Base-by-base conservation (phyloP, 2,888 invertebrate species). In the Polydrusus pterygomalis region DNA sequence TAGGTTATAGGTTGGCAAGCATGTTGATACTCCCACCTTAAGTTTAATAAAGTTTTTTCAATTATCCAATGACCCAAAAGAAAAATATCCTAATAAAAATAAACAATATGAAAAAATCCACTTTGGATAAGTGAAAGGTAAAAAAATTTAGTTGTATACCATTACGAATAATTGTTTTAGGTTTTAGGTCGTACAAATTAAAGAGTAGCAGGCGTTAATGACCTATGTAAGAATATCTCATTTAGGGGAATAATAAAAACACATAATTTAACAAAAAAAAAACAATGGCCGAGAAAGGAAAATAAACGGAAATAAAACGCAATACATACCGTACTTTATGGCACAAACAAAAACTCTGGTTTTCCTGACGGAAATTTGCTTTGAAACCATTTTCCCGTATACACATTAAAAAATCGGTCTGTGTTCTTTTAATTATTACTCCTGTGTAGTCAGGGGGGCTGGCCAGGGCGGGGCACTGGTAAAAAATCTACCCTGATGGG, bases 131-230 rank as follows among this genome's bases (percentile, higher is more conserved):
- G 17, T 10, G 18, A 18, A 18, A 17, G 49, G 45, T 49, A 49
- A 1, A 20, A 51, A 51, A 18, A 51, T 20, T n/a, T 5, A 51
- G 13, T 51, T 10, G 51, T 11, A n/a, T n/a, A 51, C 9, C 20
- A 51, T 51, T 51, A 49, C 9, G 7, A 17, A 49, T 49, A 49
- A 49, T 49, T 49, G 49, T 49, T 18, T 49, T 18, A 49, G 49
- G 49, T 2, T n/a, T n/a, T 18, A 49, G 17, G 15, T 18, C 7
- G 17, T 13, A 17, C 18, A 49, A 49, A 18, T 15, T 15, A 47
- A 47, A 47, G 15, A 13, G 7, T 15, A 18, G 18, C 13, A 13
- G 49, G 49, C 17, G 17, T 49, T 49, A 49, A 49, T 49, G 49
- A 18, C 15, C 49, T 18, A 9, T 49, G 20, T 20, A 17, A 6